Evolutionary conservation across 2,113 vertebrate genomes (phyloP).

Genomic region (Eurystomus gularis): DNA sequence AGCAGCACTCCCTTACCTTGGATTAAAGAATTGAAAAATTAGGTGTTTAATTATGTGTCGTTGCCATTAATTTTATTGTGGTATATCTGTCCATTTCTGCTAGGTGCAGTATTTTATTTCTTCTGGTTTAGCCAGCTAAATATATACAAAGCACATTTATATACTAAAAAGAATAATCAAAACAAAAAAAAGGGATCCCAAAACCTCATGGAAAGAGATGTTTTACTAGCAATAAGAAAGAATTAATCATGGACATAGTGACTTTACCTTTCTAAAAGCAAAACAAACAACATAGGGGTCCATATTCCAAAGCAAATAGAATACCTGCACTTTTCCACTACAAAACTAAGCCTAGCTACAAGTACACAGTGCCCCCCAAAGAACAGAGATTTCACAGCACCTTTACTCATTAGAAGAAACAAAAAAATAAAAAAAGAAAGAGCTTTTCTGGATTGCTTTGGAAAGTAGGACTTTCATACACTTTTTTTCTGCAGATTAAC

Average conservation of each 20-base stretch:
- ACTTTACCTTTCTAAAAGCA: background rate
- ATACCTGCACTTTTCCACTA: background rate
- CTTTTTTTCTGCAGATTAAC: background rate
- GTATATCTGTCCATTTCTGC: background rate
- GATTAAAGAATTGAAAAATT: background rate
- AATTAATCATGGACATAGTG: background rate
- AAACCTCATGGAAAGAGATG: background rate
- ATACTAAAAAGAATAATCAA: background rate
- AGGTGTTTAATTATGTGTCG: background rate
- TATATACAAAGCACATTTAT: background rate
- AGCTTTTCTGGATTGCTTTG: background rate
- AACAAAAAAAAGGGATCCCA: background rate
- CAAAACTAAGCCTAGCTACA: background rate
- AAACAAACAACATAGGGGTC: background rate
- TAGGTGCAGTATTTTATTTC: background rate
- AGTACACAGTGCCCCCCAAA: conserved; percentile 54
- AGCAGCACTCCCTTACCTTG: background rate
- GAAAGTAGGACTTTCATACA: background rate
- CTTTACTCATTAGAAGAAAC: background rate
- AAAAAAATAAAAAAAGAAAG: background rate
- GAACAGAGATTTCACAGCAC: conserved; percentile 43
- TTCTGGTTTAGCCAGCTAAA: background rate
- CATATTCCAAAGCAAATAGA: background rate
- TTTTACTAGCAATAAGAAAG: background rate
- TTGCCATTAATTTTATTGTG: background rate